These are phyloP conservation scores for Leucoma salicis DNA, from an alignment of 2,888 invertebrate genomes.

Conservation along the genomic window DNA sequence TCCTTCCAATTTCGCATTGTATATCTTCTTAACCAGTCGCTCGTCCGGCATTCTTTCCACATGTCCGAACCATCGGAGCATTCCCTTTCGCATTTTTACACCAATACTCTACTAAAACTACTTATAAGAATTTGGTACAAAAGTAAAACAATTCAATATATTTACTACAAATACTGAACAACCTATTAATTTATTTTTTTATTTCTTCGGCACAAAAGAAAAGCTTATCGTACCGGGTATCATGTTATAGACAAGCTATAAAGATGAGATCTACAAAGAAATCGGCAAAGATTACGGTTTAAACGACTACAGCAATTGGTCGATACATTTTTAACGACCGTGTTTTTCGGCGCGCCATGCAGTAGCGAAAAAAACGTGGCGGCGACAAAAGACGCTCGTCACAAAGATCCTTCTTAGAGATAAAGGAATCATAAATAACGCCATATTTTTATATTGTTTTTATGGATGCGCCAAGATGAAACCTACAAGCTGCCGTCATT, in stretches of 20 bases:
- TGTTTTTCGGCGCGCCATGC: conserved; percentile 51
- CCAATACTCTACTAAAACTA: too few species aligned
- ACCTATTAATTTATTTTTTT: conserved; percentile 9
- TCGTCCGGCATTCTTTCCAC: too few species aligned
- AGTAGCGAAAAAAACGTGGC: conserved; percentile 55
- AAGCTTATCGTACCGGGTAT: conserved; percentile 31
- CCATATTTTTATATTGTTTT: conserved; percentile 53
- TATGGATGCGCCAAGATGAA: conserved; percentile 26
- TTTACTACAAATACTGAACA: not conserved
- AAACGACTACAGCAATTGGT: conserved; percentile 53
- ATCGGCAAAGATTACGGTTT: conserved; percentile 61
- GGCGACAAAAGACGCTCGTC: conserved; percentile 66
- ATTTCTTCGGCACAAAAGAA: conserved; percentile 30
- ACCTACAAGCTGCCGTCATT: conserved; percentile 31
- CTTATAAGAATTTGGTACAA: too few species aligned
- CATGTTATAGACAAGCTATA: conserved; percentile 54
- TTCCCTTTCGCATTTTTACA: too few species aligned
- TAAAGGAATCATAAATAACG: conserved; percentile 75
- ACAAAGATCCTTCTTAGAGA: conserved; percentile 57
- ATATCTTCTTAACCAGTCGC: too few species aligned
- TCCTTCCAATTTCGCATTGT: too few species aligned
- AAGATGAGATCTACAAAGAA: conserved; percentile 73
- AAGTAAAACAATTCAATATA: too few species aligned
- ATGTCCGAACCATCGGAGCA: too few species aligned
- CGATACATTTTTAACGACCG: conserved; percentile 56